Evolutionary conservation across 1,140 invertebrate genomes (phyloP), one percentile per base, ranked within the genome.

Genomic region (Drosophila azteca): DNA sequence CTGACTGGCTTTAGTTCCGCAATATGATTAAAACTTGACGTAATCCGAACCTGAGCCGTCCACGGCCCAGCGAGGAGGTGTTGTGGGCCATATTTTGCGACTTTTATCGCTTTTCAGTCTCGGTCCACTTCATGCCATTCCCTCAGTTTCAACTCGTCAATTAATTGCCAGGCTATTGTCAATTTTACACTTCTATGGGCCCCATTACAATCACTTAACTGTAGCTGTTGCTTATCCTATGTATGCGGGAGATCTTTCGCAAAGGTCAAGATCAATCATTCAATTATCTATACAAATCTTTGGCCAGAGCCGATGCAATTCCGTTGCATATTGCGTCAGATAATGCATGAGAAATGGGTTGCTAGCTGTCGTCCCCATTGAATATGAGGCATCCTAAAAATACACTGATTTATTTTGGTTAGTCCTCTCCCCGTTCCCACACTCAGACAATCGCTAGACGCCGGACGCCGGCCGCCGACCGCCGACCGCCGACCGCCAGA

Each of bases 1-100:
- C 55, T 77, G 65, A 79, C 60, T 61, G 61, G 54, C 26, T 64
- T 79, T 70, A 79, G 84, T 88, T 88, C 83, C 83, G 83, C 83
- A 71, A 89, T 88, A 88, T 88, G 83, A 88, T 79, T 88, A 79
- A 88, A 73, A 82, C 79, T 57, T 67, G 65, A 71, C 75, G 76
- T 88, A 88, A 88, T 79, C 70, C 61, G 72, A 88, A 35, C 63
- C 67, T 58, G 50, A 75, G 52, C 74, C 35, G 46, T 39, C 35
- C 35, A 5, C 35, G 11, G 3, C 35, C 35, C 52, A 58, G 54
- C 73, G 49, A 54, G 22, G 60, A 64, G 64, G 46, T 79, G 77
- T 61, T 41, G 59, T 76, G 74, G 59, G 64, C 63, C 81, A 75
- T 76, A 67, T 84, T 87, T 49, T 13, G 39, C 51, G 17, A 35